Evolutionary conservation across 2,888 invertebrate genomes (phyloP).

Genomic region (Lycaena phlaeas): DNA sequence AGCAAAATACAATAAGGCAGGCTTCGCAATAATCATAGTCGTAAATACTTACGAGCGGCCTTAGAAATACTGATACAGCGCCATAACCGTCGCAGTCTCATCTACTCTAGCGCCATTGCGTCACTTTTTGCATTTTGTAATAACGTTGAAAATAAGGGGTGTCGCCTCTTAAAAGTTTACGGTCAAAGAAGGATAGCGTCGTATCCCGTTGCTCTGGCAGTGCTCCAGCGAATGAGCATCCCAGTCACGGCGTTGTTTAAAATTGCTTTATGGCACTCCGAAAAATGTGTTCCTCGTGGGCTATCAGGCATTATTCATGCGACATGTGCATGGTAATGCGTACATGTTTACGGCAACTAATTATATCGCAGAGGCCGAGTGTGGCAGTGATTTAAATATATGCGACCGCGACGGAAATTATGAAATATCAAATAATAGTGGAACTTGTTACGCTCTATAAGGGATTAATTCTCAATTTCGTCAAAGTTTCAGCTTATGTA

Average conservation of each 20-base stretch:
- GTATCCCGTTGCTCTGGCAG: constrained; percentile 16
- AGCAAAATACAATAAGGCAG: background rate
- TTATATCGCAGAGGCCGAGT: background rate
- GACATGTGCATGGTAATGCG: constrained; percentile 11
- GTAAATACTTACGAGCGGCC: background rate
- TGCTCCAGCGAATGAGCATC: constrained; percentile 16
- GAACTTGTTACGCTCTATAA: constrained; percentile 17
- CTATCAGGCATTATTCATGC: constrained; percentile 11
- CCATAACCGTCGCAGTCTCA: background rate
- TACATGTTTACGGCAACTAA: constrained; percentile 3
- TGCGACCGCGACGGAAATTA: background rate
- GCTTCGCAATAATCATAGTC: background rate
- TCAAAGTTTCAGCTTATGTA: constrained; percentile 29
- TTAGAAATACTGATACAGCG: background rate
- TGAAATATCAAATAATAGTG: background rate
- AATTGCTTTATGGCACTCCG: constrained; percentile 17
- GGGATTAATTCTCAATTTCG: constrained; percentile 30
- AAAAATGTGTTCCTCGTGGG: constrained; percentile 16
- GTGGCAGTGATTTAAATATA: background rate
- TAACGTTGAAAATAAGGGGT: constrained; percentile 17
- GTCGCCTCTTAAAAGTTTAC: constrained; percentile 23
- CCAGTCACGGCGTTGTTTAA: constrained; percentile 17
- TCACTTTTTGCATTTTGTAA: background rate
- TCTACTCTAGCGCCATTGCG: background rate
- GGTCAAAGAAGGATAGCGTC: constrained; percentile 18